Evolutionary conservation across 2,113 vertebrate species (phyloP).

Genomic region (Istiophorus platypterus): DNA sequence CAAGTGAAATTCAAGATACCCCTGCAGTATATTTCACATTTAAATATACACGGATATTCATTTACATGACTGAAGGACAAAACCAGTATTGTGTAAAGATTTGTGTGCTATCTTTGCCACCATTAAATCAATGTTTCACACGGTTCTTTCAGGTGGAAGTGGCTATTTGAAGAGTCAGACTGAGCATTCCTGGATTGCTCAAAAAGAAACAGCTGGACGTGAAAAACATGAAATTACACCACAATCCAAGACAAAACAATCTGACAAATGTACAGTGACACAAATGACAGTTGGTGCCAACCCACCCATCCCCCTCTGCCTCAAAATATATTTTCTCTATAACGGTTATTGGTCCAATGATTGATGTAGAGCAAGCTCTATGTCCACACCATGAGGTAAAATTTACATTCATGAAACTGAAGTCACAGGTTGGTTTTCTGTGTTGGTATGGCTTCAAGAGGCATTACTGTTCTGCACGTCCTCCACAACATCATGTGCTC

Average conservation of each 20-base stretch:
- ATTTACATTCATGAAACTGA: conserved; percentile 82
- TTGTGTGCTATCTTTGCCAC: conserved; percentile 72
- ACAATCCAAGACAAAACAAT: conserved; percentile 56
- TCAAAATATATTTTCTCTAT: conserved; percentile 63
- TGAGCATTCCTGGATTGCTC: conserved; percentile 55
- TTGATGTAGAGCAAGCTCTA: conserved; percentile 74
- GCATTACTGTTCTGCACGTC: conserved; percentile 60
- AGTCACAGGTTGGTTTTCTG: conserved; percentile 78
- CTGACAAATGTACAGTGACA: conserved; percentile 54
- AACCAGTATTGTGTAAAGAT: conserved; percentile 59
- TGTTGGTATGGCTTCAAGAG: conserved; percentile 82
- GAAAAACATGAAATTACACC: conserved; percentile 46
- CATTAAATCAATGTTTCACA: conserved; percentile 39
- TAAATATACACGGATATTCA: conserved; percentile 80
- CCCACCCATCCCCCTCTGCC: conserved; percentile 34
- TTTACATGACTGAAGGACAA: conserved; percentile 72
- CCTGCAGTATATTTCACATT: conserved; percentile 83
- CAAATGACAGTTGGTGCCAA: conserved; percentile 57
- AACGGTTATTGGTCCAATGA: conserved; percentile 83
- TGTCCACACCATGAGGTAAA: conserved; percentile 83
- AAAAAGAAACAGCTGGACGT: conserved; percentile 42
- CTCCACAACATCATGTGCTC: conserved; percentile 71
- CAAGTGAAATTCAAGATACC: conserved; percentile 78
- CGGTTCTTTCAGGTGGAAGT: conserved; percentile 45
- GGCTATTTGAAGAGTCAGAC: conserved; percentile 61